Percentiles rank a stretch among this genome's conserved stretches.
phyloP scores from a whole-genome alignment of 2,113 vertebrate genomes.

The Pteruthius melanotis region DNA sequence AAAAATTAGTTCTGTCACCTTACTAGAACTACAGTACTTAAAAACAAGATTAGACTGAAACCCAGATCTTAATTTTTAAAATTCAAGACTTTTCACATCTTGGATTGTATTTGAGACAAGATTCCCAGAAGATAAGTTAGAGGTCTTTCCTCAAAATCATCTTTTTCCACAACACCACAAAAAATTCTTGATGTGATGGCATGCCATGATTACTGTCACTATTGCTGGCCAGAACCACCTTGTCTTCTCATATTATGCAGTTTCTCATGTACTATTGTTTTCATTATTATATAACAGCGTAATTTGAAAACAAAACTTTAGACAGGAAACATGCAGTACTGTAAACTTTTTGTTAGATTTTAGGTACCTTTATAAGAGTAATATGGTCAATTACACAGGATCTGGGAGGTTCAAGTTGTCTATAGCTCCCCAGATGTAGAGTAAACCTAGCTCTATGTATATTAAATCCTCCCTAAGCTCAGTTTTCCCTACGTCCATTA shows the following conservation, averaged over 20 bases:
- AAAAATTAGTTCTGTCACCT: background rate
- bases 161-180: background rate
- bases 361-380: background rate
- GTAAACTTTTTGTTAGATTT: background rate
- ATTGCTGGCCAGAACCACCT: background rate
- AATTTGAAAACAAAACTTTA: background rate
- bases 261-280: background rate
- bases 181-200: background rate
- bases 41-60: background rate
- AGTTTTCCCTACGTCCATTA: accelerated
- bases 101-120: background rate
- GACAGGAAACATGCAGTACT: background rate
- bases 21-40: background rate
- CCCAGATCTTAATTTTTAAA: background rate
- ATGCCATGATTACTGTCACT: background rate
- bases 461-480: background rate
- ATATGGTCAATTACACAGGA: background rate
- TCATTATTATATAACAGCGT: background rate
- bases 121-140: background rate
- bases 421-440: background rate
- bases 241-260: background rate
- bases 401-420: background rate
- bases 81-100: background rate
- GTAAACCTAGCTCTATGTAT: background rate
- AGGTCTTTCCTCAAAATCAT: background rate